These are phyloP conservation scores for Amphipoea oculea DNA, from an alignment of 2,888 invertebrate species.

Conservation along the genomic window DNA sequence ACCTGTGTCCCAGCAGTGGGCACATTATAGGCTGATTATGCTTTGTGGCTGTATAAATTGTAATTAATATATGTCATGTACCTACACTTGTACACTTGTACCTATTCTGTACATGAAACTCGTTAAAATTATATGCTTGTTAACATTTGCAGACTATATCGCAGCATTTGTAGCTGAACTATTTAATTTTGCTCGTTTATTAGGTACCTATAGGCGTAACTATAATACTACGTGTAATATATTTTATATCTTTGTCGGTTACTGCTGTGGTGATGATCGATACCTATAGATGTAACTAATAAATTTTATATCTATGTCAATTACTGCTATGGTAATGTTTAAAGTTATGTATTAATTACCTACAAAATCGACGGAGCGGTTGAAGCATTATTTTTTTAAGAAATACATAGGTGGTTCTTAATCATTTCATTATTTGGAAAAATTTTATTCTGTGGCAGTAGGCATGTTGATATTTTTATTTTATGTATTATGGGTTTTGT, in stretches of 20 bases:
- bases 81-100: not conserved
- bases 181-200: constrained; percentile 6
- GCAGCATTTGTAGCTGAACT: not conserved
- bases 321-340: not conserved
- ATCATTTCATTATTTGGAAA: too few relatives aligned
- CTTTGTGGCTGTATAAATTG: constrained; percentile 8
- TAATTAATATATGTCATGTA: constrained; percentile 25
- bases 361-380: not conserved
- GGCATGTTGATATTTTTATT: too few relatives aligned
- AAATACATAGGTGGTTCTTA: too few relatives aligned
- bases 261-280: not conserved
- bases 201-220: not conserved
- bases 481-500: too few relatives aligned
- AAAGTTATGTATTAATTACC: not conserved
- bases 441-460: too few relatives aligned
- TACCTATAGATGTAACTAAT: not conserved
- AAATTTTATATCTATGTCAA: not conserved
- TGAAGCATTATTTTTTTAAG: not conserved
- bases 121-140: constrained; percentile 9
- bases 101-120: constrained; percentile 4
- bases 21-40: not conserved
- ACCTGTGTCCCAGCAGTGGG: not conserved
- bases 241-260: not conserved
- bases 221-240: too few relatives aligned
- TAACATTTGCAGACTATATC: constrained; percentile 8